Evolutionary conservation across 2,888 invertebrate species (phyloP).

Genomic region (Eupithecia exiguata): DNA sequence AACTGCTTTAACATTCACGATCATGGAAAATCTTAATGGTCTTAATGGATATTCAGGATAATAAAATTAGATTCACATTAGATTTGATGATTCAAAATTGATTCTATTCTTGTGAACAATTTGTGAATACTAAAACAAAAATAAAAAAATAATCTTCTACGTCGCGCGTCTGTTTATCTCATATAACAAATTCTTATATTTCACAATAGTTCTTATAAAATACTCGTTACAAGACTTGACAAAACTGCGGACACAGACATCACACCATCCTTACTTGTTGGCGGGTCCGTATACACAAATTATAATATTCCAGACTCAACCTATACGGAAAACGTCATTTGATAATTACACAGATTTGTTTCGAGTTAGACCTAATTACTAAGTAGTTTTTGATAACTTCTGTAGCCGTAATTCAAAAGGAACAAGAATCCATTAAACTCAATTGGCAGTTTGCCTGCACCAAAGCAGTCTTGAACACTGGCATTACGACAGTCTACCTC

Average conservation of each 20-base stretch:
- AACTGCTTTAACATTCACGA: conserved; percentile 20
- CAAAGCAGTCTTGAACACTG: background rate
- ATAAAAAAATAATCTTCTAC: too few relatives aligned
- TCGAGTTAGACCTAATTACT: background rate
- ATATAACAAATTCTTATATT: too few relatives aligned
- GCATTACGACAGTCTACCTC: background rate
- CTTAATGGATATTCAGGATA: conserved; percentile 12
- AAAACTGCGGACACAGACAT: too few relatives aligned
- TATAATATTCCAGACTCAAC: too few relatives aligned
- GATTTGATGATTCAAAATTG: background rate
- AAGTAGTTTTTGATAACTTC: background rate
- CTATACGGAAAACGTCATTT: background rate
- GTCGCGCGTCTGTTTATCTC: background rate
- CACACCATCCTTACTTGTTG: too few relatives aligned
- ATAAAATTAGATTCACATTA: conserved; percentile 8
- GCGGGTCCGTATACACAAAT: too few relatives aligned
- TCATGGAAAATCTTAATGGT: background rate
- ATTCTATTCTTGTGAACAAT: background rate
- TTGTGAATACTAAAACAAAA: too few relatives aligned
- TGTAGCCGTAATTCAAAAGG: background rate
- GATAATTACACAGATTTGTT: background rate
- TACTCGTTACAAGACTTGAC: too few relatives aligned
- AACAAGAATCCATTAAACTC: background rate
- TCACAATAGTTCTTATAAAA: too few relatives aligned
- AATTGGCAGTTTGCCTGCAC: background rate